phyloP scores from a whole-genome alignment of 2,888 invertebrate species.

The Sarcophaga subvicina region DNA sequence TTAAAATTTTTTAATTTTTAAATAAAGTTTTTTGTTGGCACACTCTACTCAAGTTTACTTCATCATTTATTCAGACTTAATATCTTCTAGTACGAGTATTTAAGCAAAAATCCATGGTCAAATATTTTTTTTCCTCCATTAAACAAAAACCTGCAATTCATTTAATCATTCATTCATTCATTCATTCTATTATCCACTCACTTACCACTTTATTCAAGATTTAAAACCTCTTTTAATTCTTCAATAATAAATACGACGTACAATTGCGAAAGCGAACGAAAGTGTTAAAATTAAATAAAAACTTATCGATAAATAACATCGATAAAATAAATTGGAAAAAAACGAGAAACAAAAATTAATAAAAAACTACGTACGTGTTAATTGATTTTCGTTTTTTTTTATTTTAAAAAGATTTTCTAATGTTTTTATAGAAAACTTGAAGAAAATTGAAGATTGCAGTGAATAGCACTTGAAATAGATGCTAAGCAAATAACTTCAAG shows the following conservation, averaged over 20 bases:
- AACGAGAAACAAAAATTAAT: background rate
- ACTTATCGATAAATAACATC: background rate
- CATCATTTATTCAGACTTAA: too few species aligned
- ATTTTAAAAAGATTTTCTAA: background rate
- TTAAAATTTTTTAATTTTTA: too few species aligned
- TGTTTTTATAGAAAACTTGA: background rate
- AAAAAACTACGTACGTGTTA: background rate
- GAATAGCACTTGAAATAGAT: background rate
- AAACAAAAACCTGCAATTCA: too few species aligned
- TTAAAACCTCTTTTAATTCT: background rate
- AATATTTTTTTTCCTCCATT: too few species aligned
- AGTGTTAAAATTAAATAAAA: background rate
- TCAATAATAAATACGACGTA: background rate
- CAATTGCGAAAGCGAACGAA: background rate
- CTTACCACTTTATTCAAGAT: background rate
- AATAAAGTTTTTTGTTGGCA: too few species aligned
- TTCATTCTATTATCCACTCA: background rate
- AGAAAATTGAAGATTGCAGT: background rate
- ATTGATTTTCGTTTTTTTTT: background rate
- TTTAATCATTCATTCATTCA: too few species aligned
- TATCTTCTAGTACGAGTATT: too few species aligned
- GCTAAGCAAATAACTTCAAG: too few species aligned
- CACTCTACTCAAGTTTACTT: too few species aligned
- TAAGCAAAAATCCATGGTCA: too few species aligned
- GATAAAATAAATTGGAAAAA: background rate